Evolutionary conservation across 1,140 invertebrate species (phyloP).

Genomic region (Amyelois transitella): DNA sequence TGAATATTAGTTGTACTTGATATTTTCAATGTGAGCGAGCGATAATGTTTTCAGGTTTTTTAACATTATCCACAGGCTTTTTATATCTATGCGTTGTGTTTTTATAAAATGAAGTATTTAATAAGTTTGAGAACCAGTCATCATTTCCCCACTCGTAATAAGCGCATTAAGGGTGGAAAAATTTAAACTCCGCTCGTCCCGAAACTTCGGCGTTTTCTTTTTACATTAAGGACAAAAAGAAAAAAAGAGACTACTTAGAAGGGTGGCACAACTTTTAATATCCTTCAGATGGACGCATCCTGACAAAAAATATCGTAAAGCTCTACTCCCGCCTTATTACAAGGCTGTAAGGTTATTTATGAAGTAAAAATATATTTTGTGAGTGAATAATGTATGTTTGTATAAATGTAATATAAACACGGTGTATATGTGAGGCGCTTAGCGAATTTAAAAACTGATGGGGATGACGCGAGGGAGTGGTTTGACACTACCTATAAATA

Average conservation of each 20-base stretch:
- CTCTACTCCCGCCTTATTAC: constrained; percentile 12
- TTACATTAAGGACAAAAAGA: constrained; percentile 71
- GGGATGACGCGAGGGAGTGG: constrained; percentile 35
- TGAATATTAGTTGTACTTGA: too few relatives aligned
- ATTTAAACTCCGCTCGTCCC: constrained; percentile 66
- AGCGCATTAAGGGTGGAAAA: constrained; percentile 70
- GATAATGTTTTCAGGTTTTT: too few relatives aligned
- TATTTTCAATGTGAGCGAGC: too few relatives aligned
- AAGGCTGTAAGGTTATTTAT: constrained; percentile 17
- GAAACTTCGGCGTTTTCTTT: constrained; percentile 71
- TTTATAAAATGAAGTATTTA: neutral
- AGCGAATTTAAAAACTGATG: constrained; percentile 58
- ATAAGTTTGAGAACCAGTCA: constrained; percentile 42
- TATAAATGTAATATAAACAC: constrained; percentile 52
- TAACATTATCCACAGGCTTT: too few relatives aligned
- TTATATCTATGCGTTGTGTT: too few relatives aligned
- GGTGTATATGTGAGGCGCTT: constrained; percentile 49
- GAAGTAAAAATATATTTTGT: neutral
- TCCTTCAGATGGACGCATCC: constrained; percentile 31
- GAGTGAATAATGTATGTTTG: constrained; percentile 30
- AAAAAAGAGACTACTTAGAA: constrained; percentile 64
- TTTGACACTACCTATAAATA: constrained; percentile 16
- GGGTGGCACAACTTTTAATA: constrained; percentile 68
- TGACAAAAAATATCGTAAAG: constrained; percentile 15
- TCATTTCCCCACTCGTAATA: constrained; percentile 64